Evolutionary conservation across 1,140 invertebrate species (phyloP), one percentile per base, ranked within the genome.

Genomic region (Matsumurasca onukii): DNA sequence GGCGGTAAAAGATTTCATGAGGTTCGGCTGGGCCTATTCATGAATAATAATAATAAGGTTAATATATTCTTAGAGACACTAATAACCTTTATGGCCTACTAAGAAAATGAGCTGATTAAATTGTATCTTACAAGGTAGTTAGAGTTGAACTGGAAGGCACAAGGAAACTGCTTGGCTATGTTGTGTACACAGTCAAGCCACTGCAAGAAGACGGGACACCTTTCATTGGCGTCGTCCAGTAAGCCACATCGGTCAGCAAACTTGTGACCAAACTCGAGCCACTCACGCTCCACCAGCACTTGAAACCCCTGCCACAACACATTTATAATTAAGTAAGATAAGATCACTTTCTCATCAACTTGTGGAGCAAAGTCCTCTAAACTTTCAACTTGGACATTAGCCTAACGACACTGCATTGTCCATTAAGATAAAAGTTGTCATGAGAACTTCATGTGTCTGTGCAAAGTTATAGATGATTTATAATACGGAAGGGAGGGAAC

Each of bases 121-220:
- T n/a, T n/a, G n/a, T n/a, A n/a, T n/a, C 86, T 86, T 77, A 98
- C 97, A 82, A 99, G 83, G 80, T 93, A 98, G 15, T 89, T 88
- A 71, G 92, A 86, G 73, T 95, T 97, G 81, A 98, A 98, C 83
- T 99, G 92, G 83, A 99, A 99, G 75, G 89, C 89, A 79, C 91
- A 93, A 2, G 93, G 93, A 81, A 94, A 98, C 82, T 98, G 95
- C 70, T 81, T 74, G 70, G 91, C 84, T 55, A 99, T 82, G 80
- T 99, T 97, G 82, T 98, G 91, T 0, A 99, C 91, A 77, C 95
- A 94, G 77, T 99, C 97, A 2, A 99, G 83, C 94, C 96, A 99
- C 79, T 99, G 97, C 49, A 99, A 82, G 82, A 99, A 99, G 69
- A 99, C 93, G 17, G 98, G 98, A 78, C 94, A 96, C 66, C 91